Evolutionary conservation across 2,888 invertebrate genomes (phyloP).

Genomic region (Microctonus hyperodae): DNA sequence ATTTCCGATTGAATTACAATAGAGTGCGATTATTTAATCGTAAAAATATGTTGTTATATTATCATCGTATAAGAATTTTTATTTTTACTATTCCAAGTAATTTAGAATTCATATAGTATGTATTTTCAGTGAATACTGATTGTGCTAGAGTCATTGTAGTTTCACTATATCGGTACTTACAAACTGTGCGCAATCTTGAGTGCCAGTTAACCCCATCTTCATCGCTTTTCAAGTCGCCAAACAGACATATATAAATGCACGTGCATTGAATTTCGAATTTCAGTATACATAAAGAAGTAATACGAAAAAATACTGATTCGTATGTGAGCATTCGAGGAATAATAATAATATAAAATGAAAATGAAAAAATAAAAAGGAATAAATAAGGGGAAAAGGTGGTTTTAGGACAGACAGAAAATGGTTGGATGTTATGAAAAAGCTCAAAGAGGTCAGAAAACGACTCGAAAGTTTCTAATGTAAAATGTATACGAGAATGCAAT

Average conservation of each 20-base stretch:
- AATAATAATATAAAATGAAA: not conserved
- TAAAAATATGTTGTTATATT: no score
- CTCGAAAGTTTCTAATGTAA: conserved; percentile 55
- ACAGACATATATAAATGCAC: not conserved
- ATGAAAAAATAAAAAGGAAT: not conserved
- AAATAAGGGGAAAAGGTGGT: conserved; percentile 4
- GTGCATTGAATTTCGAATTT: conserved; percentile 35
- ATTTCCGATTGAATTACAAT: no score
- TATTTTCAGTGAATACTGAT: conserved; percentile 36
- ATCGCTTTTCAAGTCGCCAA: conserved; percentile 36
- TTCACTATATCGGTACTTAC: conserved; percentile 18
- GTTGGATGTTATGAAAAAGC: conserved; percentile 25
- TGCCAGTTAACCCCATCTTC: conserved; percentile 37
- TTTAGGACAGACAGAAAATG: conserved; percentile 26
- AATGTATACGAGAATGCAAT: conserved; percentile 53
- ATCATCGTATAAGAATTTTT: not conserved
- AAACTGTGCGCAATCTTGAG: conserved; percentile 31
- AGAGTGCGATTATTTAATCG: no score
- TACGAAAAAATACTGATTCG: conserved; percentile 29
- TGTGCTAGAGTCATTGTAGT: conserved; percentile 26
- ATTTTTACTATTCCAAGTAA: conserved; percentile 31
- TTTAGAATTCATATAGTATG: conserved; percentile 37
- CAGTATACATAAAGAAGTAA: not conserved
- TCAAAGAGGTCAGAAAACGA: conserved; percentile 42
- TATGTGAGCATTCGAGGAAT: not conserved